Conservation (phyloP, 2,113 vertebrate species). For the Picathartes gymnocephalus region DNA sequence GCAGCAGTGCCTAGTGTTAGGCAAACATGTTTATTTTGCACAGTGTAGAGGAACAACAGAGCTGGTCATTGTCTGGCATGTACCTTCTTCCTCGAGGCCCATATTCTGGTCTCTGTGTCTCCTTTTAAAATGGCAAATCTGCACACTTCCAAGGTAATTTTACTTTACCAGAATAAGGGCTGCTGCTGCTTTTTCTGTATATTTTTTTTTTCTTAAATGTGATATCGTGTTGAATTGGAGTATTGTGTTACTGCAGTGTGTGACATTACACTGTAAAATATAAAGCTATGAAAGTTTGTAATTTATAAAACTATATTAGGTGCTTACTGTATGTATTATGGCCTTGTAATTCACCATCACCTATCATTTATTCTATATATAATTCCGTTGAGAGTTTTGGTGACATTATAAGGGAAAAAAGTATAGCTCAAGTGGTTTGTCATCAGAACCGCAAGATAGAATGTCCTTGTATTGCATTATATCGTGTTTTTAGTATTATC, state of each 20-base stretch:
- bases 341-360: slow-evolving; percentile 73
- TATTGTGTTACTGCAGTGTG: slow-evolving; percentile 66
- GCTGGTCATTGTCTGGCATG: neutral
- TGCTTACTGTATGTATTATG: slow-evolving; percentile 77
- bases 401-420: slow-evolving; percentile 79
- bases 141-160: slow-evolving; percentile 20
- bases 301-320: slow-evolving; percentile 78
- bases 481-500: slow-evolving; percentile 69
- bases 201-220: slow-evolving; percentile 16
- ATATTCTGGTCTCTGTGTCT: neutral
- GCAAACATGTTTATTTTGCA: neutral
- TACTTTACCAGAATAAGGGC: slow-evolving; percentile 1
- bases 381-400: slow-evolving; percentile 73
- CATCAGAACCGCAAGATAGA: slow-evolving; percentile 70
- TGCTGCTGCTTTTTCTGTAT: neutral
- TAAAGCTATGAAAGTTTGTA: slow-evolving; percentile 73
- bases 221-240: slow-evolving; percentile 62
- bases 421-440: slow-evolving; percentile 71
- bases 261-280: slow-evolving; percentile 75
- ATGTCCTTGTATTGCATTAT: slow-evolving; percentile 65
- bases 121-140: neutral
- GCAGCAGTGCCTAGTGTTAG: neutral
- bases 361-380: slow-evolving; percentile 77
- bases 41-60: neutral
- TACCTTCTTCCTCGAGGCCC: neutral